Percentiles rank a stretch among this genome's conserved stretches.
phyloP scores from a whole-genome alignment of 2,888 invertebrate species.

The Drosophila histrio region DNA sequence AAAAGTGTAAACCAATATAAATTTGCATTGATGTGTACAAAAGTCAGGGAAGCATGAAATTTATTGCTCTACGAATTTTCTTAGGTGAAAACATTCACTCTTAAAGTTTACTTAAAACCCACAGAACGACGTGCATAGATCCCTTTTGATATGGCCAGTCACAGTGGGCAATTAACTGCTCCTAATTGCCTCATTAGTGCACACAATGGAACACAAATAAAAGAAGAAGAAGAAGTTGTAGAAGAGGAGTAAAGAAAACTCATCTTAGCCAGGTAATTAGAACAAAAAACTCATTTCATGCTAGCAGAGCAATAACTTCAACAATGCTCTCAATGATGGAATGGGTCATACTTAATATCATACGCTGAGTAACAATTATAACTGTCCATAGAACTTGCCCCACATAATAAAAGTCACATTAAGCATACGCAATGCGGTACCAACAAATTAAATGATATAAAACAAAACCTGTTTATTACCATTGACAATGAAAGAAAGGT shows the following conservation, averaged over 20 bases:
- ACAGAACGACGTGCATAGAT: background rate
- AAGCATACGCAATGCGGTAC: slow-evolving; percentile 7
- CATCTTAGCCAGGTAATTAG: slow-evolving; percentile 56
- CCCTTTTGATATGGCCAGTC: slow-evolving; percentile 27
- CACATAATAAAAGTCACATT: slow-evolving; percentile 16
- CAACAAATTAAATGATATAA: slow-evolving; percentile 1
- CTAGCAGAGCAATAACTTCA: slow-evolving; percentile 29
- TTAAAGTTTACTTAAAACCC: slow-evolving; percentile 4
- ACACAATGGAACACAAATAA: slow-evolving; percentile 19
- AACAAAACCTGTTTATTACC: slow-evolving; percentile 33
- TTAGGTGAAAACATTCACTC: slow-evolving; percentile 30
- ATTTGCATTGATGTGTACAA: slow-evolving; percentile 13
- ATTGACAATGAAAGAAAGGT: slow-evolving; percentile 55
- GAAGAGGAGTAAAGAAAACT: slow-evolving; percentile 19
- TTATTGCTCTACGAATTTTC: slow-evolving; percentile 9
- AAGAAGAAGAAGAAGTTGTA: background rate
- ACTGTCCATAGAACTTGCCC: slow-evolving; percentile 10
- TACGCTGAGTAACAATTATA: slow-evolving; percentile 4
- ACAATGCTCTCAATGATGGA: slow-evolving; percentile 19
- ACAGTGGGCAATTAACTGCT: slow-evolving; percentile 44
- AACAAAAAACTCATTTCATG: slow-evolving; percentile 52
- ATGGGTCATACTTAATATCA: slow-evolving; percentile 1
- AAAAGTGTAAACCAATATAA: background rate
- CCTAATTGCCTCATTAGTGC: slow-evolving; percentile 61
- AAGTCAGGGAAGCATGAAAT: slow-evolving; percentile 26